Percentiles rank a stretch among this genome's conserved stretches.
Conservation (phyloP, 2,888 invertebrate species). For the Callinectes sapidus region DNA sequence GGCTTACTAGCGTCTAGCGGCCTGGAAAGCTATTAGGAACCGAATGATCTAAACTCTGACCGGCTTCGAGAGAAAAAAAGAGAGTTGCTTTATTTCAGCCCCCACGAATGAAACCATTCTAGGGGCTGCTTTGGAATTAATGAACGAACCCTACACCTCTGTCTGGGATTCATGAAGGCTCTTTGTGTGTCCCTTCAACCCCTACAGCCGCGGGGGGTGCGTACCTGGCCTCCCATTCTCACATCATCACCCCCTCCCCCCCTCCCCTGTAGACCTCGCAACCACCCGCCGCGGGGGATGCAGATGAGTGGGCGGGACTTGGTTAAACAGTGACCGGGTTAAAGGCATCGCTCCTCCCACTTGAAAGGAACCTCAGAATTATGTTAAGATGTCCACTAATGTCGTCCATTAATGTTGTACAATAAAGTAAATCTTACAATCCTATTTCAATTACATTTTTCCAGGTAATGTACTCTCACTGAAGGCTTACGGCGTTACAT, state of each 20-base stretch:
- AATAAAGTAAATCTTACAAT: no score
- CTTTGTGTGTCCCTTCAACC: background rate
- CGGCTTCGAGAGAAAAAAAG: background rate
- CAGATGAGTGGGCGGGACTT: background rate
- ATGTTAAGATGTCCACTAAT: no score
- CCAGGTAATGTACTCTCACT: no score
- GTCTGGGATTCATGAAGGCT: background rate
- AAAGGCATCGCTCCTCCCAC: background rate
- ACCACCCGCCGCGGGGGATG: background rate
- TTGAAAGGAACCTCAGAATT: background rate
- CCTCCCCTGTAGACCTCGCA: background rate
- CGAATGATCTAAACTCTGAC: background rate
- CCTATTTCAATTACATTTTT: background rate
- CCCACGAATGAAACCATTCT: background rate
- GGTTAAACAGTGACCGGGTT: background rate
- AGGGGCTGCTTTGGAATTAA: background rate
- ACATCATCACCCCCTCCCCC: no score
- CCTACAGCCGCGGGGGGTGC: background rate
- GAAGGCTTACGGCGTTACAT: background rate
- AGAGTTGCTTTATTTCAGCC: background rate
- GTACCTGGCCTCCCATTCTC: background rate
- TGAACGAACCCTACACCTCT: background rate
- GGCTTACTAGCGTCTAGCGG: background rate
- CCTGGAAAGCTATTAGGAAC: background rate
- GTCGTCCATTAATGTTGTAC: background rate